Evolutionary conservation across 2,113 vertebrate genomes (phyloP).

Genomic region (Tinamus guttatus): DNA sequence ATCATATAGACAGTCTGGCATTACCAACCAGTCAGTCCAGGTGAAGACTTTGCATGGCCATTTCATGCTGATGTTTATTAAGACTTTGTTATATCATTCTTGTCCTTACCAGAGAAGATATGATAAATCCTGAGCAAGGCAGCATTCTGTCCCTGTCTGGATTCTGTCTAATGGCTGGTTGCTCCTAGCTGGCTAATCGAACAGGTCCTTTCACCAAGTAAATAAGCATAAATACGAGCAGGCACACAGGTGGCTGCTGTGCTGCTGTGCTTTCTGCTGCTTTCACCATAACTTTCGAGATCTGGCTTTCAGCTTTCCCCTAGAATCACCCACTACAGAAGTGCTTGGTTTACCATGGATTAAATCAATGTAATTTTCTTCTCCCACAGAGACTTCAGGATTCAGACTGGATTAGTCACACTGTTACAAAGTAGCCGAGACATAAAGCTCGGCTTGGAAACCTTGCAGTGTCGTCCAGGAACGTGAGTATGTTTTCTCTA

Average conservation of each 20-base stretch:
- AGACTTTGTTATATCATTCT: not conserved
- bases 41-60: not conserved
- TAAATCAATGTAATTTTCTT: slow-evolving; percentile 53
- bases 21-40: not conserved
- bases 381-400: slow-evolving; percentile 57
- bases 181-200: not conserved
- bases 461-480: slow-evolving; percentile 37
- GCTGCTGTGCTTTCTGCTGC: not conserved
- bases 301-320: slow-evolving; percentile 37
- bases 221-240: not conserved
- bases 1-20: not conserved
- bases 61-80: not conserved
- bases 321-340: slow-evolving; percentile 47
- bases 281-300: slow-evolving; percentile 13
- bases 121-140: not conserved
- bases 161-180: not conserved
- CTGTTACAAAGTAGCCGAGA: slow-evolving; percentile 45
- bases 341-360: slow-evolving; percentile 64
- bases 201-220: not conserved
- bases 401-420: slow-evolving; percentile 60
- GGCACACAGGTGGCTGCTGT: not conserved
- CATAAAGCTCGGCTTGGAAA: slow-evolving; percentile 49
- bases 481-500: not conserved
- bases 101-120: not conserved
- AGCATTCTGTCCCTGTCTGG: not conserved